Percentiles rank a stretch among this genome's conserved stretches.
Conservation (phyloP, 1,140 invertebrate genomes). For the Drosophila rufa region DNA sequence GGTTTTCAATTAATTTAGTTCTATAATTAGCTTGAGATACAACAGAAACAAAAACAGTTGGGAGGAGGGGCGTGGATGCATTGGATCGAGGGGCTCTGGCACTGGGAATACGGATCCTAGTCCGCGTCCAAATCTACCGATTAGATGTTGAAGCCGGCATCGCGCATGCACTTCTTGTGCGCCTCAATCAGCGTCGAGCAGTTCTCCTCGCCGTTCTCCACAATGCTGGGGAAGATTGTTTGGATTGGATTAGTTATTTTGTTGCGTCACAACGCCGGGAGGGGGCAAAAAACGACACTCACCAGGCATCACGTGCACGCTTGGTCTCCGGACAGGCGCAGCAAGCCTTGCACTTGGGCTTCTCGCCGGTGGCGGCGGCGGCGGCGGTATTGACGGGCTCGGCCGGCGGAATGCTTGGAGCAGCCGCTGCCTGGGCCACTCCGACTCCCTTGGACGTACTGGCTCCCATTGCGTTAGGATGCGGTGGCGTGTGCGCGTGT, state of each 20-base stretch:
- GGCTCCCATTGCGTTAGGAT: constrained; percentile 53
- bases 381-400: constrained; percentile 73
- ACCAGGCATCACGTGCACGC: constrained; percentile 95
- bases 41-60: constrained; percentile 54
- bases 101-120: constrained; percentile 2
- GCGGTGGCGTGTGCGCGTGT: background rate
- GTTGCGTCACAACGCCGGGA: constrained; percentile 48
- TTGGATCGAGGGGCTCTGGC: constrained; percentile 4
- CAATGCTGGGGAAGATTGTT: constrained; percentile 89
- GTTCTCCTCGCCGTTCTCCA: constrained; percentile 96
- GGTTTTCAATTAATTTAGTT: constrained; percentile 64
- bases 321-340: constrained; percentile 99
- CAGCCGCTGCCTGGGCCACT: constrained; percentile 67
- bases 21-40: constrained; percentile 77
- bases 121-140: background rate
- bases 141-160: constrained; percentile 94
- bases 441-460: constrained; percentile 75
- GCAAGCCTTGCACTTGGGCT: constrained; percentile 95
- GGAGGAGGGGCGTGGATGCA: constrained; percentile 12
- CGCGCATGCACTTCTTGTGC: constrained; percentile 98
- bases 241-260: background rate
- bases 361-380: constrained; percentile 79
- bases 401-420: constrained; percentile 24
- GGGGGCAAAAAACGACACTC: constrained; percentile 70
- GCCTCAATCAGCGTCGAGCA: constrained; percentile 96